These are phyloP conservation scores for Cherax quadricarinatus DNA, from an alignment of 1,140 invertebrate genomes.

Conservation along the genomic window DNA sequence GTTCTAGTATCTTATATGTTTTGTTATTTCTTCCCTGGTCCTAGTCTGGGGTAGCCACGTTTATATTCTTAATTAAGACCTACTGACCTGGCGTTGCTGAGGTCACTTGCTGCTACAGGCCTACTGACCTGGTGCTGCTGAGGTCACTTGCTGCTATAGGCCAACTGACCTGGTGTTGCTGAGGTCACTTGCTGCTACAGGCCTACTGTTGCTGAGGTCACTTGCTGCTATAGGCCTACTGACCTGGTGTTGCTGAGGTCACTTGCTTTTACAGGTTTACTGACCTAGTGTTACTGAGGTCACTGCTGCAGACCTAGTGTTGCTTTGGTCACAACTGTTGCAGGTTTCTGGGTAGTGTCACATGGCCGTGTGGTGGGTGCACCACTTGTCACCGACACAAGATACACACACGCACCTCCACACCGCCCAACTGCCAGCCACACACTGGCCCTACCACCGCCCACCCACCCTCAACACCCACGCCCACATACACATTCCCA, in stretches of 20 bases:
- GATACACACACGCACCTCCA: slow-evolving; percentile 1
- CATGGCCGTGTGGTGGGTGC: background rate
- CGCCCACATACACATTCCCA: background rate
- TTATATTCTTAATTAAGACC: too few relatives aligned
- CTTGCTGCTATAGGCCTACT: too few relatives aligned
- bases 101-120: too few relatives aligned
- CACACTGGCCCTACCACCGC: background rate
- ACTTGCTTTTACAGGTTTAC: too few relatives aligned
- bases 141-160: too few relatives aligned
- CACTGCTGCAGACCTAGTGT: background rate
- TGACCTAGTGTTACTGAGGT: background rate
- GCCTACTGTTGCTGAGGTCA: background rate
- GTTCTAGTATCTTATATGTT: too few relatives aligned
- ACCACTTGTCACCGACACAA: background rate
- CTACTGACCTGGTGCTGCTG: too few relatives aligned
- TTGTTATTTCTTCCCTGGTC: too few relatives aligned
- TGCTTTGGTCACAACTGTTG: background rate
- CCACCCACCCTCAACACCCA: background rate
- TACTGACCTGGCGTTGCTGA: background rate
- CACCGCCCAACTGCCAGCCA: slow-evolving; percentile 2
- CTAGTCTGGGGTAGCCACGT: too few relatives aligned
- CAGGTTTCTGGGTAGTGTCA: background rate
- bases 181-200: background rate
- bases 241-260: too few relatives aligned
- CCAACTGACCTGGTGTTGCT: too few relatives aligned